Evolutionary conservation across 2,888 invertebrate genomes (phyloP).

Genomic region (Epistrophella euchroma): DNA sequence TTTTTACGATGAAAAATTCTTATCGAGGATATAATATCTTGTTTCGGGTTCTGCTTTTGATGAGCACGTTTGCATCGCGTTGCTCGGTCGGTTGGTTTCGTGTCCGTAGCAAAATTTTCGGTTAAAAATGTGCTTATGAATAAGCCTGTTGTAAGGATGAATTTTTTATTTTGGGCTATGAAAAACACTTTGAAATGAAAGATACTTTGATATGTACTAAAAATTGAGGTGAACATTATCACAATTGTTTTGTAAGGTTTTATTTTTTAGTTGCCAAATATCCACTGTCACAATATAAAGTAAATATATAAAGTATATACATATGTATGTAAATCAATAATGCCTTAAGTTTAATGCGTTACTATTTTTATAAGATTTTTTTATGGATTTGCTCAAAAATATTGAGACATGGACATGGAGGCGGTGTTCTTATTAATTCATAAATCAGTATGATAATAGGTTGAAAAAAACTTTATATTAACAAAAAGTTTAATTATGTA

Average conservation of each 20-base stretch:
- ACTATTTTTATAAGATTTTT: no score
- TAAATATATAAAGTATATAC: no score
- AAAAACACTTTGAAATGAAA: slow-evolving; percentile 1
- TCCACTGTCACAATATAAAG: not conserved
- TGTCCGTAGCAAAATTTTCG: slow-evolving; percentile 52
- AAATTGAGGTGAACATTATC: not conserved
- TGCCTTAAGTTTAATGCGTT: no score
- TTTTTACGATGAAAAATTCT: slow-evolving; percentile 71
- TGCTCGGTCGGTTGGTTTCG: slow-evolving; percentile 42
- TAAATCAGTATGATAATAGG: no score
- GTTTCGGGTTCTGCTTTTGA: slow-evolving; percentile 64
- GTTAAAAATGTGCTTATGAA: slow-evolving; percentile 31
- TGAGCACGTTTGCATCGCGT: slow-evolving; percentile 46
- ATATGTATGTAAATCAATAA: no score
- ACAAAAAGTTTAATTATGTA: no score
- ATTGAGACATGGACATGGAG: no score
- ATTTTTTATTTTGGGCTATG: not conserved
- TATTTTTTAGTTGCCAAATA: not conserved
- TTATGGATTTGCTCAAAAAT: no score
- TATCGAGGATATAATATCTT: slow-evolving; percentile 61
- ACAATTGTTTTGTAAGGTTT: slow-evolving; percentile 11
- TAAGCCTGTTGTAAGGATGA: not conserved
- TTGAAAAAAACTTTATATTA: no score
- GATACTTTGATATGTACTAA: not conserved
- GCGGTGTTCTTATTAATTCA: no score